Percentiles rank a stretch among this genome's conserved stretches.
Evolutionary conservation across 2,888 invertebrate genomes (phyloP).

Genomic region (Oithona nana): DNA sequence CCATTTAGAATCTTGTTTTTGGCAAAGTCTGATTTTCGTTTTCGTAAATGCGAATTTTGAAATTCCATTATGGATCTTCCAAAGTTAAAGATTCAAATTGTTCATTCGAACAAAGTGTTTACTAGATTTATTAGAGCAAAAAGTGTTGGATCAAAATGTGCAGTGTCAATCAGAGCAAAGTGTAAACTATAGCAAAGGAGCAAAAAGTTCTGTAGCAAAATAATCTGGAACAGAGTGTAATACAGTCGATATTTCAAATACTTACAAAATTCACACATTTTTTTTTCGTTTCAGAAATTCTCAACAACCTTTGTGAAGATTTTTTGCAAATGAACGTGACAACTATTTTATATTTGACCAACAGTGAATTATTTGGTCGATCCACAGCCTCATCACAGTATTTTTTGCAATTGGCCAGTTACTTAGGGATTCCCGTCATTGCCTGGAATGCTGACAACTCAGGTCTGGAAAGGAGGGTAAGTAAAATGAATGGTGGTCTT

Average conservation of each 20-base stretch:
- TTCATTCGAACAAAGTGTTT: too few species aligned
- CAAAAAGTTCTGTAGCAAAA: too few species aligned
- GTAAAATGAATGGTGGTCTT: not conserved
- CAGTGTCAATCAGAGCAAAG: too few species aligned
- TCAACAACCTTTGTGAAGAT: conserved; percentile 69
- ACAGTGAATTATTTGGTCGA: conserved; percentile 78
- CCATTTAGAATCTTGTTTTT: too few species aligned
- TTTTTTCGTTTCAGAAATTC: conserved; percentile 45
- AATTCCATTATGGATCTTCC: too few species aligned
- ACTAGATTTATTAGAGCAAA: too few species aligned
- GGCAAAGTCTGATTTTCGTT: too few species aligned
- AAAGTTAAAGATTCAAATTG: too few species aligned
- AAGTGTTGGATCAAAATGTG: too few species aligned
- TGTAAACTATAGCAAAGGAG: too few species aligned
- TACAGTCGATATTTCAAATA: conserved; percentile 23
- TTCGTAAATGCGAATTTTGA: too few species aligned
- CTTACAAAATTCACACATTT: not conserved
- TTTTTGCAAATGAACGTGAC: conserved; percentile 63
- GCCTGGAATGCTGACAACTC: conserved; percentile 97
- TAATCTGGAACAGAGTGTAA: too few species aligned
- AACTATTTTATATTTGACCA: conserved; percentile 72
- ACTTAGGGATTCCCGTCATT: conserved; percentile 84
- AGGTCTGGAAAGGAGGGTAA: conserved; percentile 42
- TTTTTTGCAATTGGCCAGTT: conserved; percentile 76
- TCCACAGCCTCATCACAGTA: conserved; percentile 86